Evolutionary conservation across 1,140 invertebrate species (phyloP).

Genomic region (Tetraneura akinire): DNA sequence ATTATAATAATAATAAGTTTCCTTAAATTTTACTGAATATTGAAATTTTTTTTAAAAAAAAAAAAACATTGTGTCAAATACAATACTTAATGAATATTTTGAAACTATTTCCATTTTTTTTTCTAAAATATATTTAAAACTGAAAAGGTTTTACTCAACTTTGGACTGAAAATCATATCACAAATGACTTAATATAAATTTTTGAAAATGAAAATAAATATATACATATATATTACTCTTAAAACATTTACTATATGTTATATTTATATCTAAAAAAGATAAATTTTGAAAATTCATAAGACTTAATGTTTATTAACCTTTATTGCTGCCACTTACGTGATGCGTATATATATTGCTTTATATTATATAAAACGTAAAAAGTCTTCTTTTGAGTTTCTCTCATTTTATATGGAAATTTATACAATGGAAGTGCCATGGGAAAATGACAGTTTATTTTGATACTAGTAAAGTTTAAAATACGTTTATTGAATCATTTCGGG

Average conservation of each 20-base stretch:
- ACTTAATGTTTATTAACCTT: background rate
- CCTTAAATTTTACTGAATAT: no score
- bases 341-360: background rate
- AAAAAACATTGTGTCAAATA: no score
- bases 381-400: background rate
- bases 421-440: background rate
- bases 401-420: background rate
- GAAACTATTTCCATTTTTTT: background rate
- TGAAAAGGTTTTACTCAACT: background rate
- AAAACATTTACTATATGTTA: background rate
- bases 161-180: background rate
- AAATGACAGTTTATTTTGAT: background rate
- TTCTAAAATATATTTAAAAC: background rate
- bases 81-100: background rate
- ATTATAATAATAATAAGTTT: no score
- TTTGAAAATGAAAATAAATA: background rate
- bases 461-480: background rate
- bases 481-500: slow-evolving; percentile 1
- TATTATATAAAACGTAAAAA: background rate
- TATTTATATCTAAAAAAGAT: background rate
- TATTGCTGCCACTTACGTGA: background rate
- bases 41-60: no score
- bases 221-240: background rate
- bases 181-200: background rate
- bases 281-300: background rate